Evolutionary conservation across 2,888 invertebrate species (phyloP), one percentile per base, ranked within the genome.

Genomic region (Linnaemya tessellans): DNA sequence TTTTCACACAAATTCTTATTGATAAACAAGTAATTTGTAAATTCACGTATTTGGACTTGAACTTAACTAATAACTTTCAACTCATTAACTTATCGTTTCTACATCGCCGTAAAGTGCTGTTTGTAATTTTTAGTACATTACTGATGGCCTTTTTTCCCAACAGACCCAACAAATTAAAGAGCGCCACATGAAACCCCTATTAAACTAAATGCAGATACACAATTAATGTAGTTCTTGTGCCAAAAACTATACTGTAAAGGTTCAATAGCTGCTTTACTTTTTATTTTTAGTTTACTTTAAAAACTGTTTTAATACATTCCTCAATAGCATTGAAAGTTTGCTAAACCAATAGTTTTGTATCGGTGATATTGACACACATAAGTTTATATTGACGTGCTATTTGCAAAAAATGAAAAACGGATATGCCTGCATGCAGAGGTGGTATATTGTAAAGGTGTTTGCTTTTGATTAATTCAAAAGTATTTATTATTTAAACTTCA

Each of bases 361-460:
- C 49, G 15, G 4, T 62, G 60, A 73, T 73, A 73, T 60, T 73
- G 60, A 73, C 46, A 60, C 20, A 49, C 46, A 60, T 46, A 46
- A 49, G 20, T 10, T 9, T 10, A 20, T 43, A 43, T 43, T 43
- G 41, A 3, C 41, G 13, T 51, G 3, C 41, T 43, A 11, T 43
- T 51, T 51, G 18, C 20, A 9, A 51, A 20, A 38, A 38, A 38
- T 8, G 1, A 38, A 30, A 30, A 30, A 3, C 51, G 18, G 51
- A 18, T 18, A 51, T 18, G 18, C 9, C 18, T 51, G 8, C 51
- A 51, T 8, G n/a, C n/a, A 18, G 51, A 51, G 51, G 20, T 20
- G 20, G 20, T 5, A 13, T 54, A 11, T 22, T 1, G 3, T 54
- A n/a, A 22, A 41, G 46, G 41, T 56, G 15, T 56, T 30, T 30